Conservation (phyloP, 1,140 invertebrate species). For the Polypedilum pembai region DNA sequence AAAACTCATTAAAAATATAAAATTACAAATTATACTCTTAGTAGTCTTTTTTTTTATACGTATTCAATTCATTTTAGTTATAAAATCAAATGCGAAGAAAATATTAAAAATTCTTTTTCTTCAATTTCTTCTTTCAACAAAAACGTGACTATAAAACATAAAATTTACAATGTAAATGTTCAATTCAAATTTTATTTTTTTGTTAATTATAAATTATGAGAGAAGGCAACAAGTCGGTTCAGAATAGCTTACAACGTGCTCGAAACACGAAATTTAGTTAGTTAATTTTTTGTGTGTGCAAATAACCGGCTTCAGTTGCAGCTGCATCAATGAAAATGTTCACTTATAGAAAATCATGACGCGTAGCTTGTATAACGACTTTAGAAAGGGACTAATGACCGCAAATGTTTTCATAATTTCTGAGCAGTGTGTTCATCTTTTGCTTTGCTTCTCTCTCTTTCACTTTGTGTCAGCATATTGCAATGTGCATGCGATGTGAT, state of each 20-base stretch:
- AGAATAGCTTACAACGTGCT: not conserved
- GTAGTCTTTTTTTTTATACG: too few relatives aligned
- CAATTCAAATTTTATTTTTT: slow-evolving; percentile 3
- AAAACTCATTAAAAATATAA: too few relatives aligned
- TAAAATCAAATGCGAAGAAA: too few relatives aligned
- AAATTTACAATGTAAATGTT: not conserved
- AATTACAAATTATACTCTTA: too few relatives aligned
- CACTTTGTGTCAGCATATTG: not conserved
- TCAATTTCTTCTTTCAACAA: too few relatives aligned
- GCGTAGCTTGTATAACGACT: slow-evolving; percentile 16
- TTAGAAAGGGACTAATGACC: slow-evolving; percentile 16
- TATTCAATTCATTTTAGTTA: too few relatives aligned
- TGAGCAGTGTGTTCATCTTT: too few relatives aligned
- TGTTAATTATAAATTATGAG: not conserved
- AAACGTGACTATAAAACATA: too few relatives aligned
- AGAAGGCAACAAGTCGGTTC: not conserved
- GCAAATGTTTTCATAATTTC: slow-evolving; percentile 4
- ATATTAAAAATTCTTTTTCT: too few relatives aligned
- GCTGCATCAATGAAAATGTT: not conserved
- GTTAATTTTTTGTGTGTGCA: not conserved
- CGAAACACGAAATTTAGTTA: not conserved
- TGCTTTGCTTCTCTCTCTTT: not conserved
- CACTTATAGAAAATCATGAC: slow-evolving; percentile 6
- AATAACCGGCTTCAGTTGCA: slow-evolving; percentile 10
- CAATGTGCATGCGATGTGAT: not conserved